Percentiles rank a stretch among this genome's conserved stretches.
These are phyloP conservation scores for Dastarcus helophoroides DNA, from an alignment of 2,888 invertebrate species.

Conservation along the genomic window DNA sequence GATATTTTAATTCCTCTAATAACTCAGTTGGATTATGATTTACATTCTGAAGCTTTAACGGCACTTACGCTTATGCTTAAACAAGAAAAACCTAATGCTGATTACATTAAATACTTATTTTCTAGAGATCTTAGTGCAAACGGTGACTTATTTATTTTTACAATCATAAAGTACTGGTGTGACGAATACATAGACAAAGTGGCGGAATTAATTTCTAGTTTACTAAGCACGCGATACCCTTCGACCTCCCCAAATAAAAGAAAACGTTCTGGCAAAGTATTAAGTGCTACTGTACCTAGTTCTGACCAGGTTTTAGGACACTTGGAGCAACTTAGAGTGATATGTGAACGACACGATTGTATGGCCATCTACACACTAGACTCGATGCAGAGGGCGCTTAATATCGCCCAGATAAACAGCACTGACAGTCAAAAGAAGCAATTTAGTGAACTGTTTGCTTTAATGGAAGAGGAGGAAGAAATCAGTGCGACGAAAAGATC, in stretches of 20 bases:
- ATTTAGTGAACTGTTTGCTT: slow-evolving; percentile 79
- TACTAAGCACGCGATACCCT: slow-evolving; percentile 73
- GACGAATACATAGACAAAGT: slow-evolving; percentile 83
- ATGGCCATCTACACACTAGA: slow-evolving; percentile 78
- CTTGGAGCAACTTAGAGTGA: slow-evolving; percentile 77
- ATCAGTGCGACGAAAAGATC: slow-evolving; percentile 50
- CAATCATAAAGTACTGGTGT: slow-evolving; percentile 89
- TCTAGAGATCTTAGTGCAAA: slow-evolving; percentile 46
- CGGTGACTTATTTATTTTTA: slow-evolving; percentile 80
- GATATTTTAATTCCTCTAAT: slow-evolving; percentile 74
- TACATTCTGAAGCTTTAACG: slow-evolving; percentile 87
- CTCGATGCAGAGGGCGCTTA: slow-evolving; percentile 82
- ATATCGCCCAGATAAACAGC: slow-evolving; percentile 77
- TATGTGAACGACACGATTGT: slow-evolving; percentile 56
- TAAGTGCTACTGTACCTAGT: slow-evolving; percentile 58
- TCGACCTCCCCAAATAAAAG: slow-evolving; percentile 83
- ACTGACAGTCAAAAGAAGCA: slow-evolving; percentile 83
- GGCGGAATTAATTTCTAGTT: slow-evolving; percentile 65
- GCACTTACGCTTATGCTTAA: slow-evolving; percentile 83
- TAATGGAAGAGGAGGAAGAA: slow-evolving; percentile 73
- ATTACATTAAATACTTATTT: slow-evolving; percentile 74
- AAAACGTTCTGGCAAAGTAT: slow-evolving; percentile 67
- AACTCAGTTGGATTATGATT: slow-evolving; percentile 67
- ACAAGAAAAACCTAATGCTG: slow-evolving; percentile 80
- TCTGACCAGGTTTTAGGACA: slow-evolving; percentile 84